These are phyloP conservation scores for Ia io DNA, from an alignment of 2,113 vertebrate genomes.

Conservation along the genomic window DNA sequence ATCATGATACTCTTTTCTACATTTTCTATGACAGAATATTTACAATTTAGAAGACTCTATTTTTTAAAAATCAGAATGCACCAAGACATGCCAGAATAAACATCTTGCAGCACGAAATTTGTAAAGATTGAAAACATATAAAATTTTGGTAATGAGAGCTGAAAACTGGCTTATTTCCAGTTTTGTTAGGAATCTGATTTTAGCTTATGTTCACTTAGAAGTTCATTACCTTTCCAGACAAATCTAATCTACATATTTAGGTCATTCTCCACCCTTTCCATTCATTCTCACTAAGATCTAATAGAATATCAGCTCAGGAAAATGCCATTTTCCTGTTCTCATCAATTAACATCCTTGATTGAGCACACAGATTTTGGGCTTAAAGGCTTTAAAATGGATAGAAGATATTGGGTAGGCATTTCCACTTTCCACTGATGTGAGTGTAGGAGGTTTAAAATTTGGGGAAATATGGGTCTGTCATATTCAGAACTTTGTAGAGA, in stretches of 20 bases:
- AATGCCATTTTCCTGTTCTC: constrained; percentile 41
- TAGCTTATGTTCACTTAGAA: constrained; percentile 55
- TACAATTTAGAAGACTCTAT: not conserved
- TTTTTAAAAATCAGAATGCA: not conserved
- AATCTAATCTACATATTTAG: constrained; percentile 63
- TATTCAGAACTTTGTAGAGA: not conserved
- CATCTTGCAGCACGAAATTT: not conserved
- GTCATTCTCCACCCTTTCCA: constrained; percentile 39
- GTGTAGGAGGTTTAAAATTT: not conserved
- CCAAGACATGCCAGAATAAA: constrained; percentile 3
- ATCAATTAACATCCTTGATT: constrained; percentile 23
- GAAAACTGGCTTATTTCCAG: constrained; percentile 52
- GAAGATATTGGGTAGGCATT: not conserved
- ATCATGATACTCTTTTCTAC: not conserved
- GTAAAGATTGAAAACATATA: not conserved
- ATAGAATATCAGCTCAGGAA: constrained; percentile 1
- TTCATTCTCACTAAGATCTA: constrained; percentile 31
- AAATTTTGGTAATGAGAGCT: constrained; percentile 42
- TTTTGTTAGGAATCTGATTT: constrained; percentile 68
- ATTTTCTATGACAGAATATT: constrained; percentile 23
- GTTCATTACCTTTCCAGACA: constrained; percentile 65
- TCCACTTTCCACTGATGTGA: not conserved
- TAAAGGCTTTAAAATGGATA: constrained; percentile 12
- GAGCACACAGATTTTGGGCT: not conserved
- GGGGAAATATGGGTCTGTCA: not conserved